Percentiles rank a stretch among this genome's conserved stretches.
These are phyloP conservation scores for Notothenia coriiceps DNA, from an alignment of 2,113 vertebrate species.

Conservation along the genomic window DNA sequence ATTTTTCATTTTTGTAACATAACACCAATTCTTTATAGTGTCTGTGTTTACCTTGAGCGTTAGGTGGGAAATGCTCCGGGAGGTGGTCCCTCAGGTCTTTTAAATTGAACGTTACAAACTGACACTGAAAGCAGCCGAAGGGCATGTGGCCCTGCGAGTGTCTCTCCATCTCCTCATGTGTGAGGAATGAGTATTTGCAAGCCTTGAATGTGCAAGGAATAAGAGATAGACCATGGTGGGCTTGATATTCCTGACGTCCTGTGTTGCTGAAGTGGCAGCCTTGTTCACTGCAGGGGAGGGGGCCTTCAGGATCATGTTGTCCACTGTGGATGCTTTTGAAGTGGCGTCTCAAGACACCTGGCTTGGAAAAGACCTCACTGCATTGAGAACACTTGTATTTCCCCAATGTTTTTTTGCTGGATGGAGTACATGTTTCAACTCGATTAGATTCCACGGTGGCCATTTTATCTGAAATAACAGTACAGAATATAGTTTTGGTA, in stretches of 20 bases:
- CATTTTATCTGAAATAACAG: conserved; percentile 62
- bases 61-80: conserved; percentile 58
- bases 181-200: conserved; percentile 84
- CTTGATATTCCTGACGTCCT: conserved; percentile 80
- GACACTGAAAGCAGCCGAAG: conserved; percentile 86
- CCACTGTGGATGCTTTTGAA: conserved; percentile 80
- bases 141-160: conserved; percentile 85
- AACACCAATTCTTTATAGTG: background rate
- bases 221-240: conserved; percentile 79
- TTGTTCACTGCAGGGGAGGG: conserved; percentile 79
- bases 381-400: conserved; percentile 82
- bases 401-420: background rate
- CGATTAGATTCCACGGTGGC: conserved; percentile 80
- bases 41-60: conserved; percentile 27
- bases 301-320: background rate
- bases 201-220: conserved; percentile 82
- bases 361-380: conserved; percentile 71
- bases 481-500: background rate
- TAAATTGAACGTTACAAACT: conserved; percentile 83
- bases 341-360: conserved; percentile 84
- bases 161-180: conserved; percentile 83
- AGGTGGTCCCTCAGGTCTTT: conserved; percentile 86
- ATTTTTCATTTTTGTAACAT: background rate
- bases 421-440: conserved; percentile 77
- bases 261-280: conserved; percentile 80